A percentile compares a stretch with the other conserved stretches of the same genome.
Evolutionary conservation across 2,888 invertebrate species (phyloP).

Genomic region (Apamea crenata): DNA sequence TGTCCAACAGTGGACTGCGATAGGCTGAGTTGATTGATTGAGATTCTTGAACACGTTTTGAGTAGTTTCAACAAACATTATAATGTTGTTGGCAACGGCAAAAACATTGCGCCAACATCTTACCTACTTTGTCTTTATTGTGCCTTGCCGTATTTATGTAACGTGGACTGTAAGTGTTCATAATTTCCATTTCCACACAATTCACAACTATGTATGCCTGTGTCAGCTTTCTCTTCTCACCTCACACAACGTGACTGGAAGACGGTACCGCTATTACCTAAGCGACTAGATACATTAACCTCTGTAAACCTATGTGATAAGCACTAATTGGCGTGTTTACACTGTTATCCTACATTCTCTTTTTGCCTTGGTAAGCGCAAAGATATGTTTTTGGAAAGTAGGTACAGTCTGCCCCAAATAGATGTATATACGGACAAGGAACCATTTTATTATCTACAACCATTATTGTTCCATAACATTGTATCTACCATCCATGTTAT

Average conservation of each 20-base stretch:
- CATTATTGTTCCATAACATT: too few species aligned
- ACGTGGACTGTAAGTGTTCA: not conserved
- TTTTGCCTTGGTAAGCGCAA: too few species aligned
- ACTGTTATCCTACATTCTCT: not conserved
- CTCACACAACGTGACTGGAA: slow-evolving; percentile 1
- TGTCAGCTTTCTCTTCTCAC: slow-evolving; percentile 28
- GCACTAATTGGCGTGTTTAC: slow-evolving; percentile 17
- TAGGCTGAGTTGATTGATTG: too few species aligned
- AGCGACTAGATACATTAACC: slow-evolving; percentile 29
- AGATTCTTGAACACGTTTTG: not conserved
- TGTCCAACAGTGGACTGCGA: not conserved
- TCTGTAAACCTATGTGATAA: slow-evolving; percentile 35
- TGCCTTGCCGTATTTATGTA: not conserved
- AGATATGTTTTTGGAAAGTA: not conserved
- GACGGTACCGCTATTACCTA: slow-evolving; percentile 16
- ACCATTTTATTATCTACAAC: too few species aligned
- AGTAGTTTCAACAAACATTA: not conserved
- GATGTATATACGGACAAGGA: too few species aligned
- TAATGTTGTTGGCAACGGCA: not conserved
- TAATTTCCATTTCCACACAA: not conserved
- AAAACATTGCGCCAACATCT: not conserved
- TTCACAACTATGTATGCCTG: slow-evolving; percentile 1
- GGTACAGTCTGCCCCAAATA: too few species aligned
- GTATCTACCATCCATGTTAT: too few species aligned
- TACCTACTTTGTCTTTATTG: not conserved